Conservation (phyloP, 1,140 invertebrate genomes). For the Nixonia krombeini region DNA sequence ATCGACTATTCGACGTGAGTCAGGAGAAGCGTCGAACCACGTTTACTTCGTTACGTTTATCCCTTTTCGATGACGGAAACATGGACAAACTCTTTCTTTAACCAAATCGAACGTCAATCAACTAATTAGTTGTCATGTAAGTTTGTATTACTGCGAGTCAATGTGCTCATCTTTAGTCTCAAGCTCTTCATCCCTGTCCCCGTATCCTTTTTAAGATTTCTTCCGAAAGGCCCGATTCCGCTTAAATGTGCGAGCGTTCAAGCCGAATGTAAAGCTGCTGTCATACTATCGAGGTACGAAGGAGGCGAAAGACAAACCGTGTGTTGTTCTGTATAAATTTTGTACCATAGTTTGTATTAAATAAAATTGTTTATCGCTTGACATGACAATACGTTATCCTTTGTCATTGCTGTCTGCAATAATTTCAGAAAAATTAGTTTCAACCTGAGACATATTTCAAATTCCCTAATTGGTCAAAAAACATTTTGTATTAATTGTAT, state of each 20-base stretch:
- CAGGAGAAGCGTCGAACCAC: constrained; percentile 7
- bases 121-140: constrained; percentile 59
- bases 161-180: constrained; percentile 61
- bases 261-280: constrained; percentile 59
- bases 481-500: too few species aligned
- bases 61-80: background rate
- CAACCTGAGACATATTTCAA: too few species aligned
- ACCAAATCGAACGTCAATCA: constrained; percentile 51
- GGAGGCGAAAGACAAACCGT: constrained; percentile 56
- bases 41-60: background rate
- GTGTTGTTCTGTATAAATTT: constrained; percentile 73
- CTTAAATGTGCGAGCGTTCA: constrained; percentile 60
- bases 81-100: constrained; percentile 38
- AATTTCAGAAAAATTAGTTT: too few species aligned
- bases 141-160: constrained; percentile 61
- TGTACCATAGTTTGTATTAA: constrained; percentile 75
- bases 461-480: too few species aligned
- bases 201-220: background rate
- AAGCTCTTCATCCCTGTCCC: constrained; percentile 33
- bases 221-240: constrained; percentile 28
- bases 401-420: too few species aligned
- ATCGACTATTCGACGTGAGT: constrained; percentile 13
- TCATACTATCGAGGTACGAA: constrained; percentile 52
- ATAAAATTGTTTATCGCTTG: constrained; percentile 74
- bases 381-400: background rate